Evolutionary conservation across 2,888 invertebrate species (phyloP).

Genomic region (Asteroscopus sphinx): DNA sequence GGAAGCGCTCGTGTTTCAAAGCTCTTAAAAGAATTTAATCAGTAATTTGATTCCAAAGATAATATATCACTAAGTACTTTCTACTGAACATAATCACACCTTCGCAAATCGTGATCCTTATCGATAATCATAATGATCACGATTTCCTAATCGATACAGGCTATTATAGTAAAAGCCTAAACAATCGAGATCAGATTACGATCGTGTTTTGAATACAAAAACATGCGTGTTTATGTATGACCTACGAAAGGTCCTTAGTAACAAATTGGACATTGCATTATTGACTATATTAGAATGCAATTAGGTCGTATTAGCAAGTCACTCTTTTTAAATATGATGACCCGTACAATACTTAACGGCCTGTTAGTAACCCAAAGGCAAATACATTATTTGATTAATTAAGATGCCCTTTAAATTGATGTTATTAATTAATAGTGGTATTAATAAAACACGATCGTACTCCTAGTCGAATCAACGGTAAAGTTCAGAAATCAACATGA

Average conservation of each 20-base stretch:
- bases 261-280: background rate
- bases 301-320: constrained; percentile 2
- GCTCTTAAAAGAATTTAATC: background rate
- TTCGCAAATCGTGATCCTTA: constrained; percentile 18
- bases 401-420: background rate
- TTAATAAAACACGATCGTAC: constrained; percentile 40
- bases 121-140: constrained; percentile 11
- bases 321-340: background rate
- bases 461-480: constrained; percentile 40
- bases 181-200: constrained; percentile 46
- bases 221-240: constrained; percentile 2
- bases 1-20: background rate
- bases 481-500: constrained; percentile 64
- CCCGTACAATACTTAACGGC: constrained; percentile 1
- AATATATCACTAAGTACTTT: background rate
- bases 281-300: constrained; percentile 13
- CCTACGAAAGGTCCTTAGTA: constrained; percentile 4
- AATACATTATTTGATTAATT: constrained; percentile 2
- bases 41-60: background rate
- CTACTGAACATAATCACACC: constrained; percentile 1
- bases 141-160: constrained; percentile 23
- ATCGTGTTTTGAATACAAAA: constrained; percentile 47
- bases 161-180: constrained; percentile 9
- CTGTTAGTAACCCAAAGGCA: background rate
- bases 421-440: background rate